Base-by-base conservation (phyloP, 1,140 invertebrate genomes). In the Drosophila micromelanica region DNA sequence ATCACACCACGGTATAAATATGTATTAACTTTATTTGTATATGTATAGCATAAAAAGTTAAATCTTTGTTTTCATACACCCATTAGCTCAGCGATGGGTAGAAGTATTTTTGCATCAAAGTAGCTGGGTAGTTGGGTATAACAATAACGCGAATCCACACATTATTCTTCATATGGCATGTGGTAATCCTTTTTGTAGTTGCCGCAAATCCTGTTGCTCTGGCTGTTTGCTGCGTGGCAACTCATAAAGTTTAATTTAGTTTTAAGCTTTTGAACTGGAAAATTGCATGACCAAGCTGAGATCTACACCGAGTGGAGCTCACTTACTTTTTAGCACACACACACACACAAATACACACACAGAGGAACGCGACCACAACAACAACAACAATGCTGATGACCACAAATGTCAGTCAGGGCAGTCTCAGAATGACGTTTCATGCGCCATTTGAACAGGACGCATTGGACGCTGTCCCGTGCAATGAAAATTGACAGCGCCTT, bases 231-330 rank as follows among this genome's bases (percentile, higher is more conserved):
- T 81, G 65, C 57, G 56, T 75, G 78, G 76, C 69, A 89, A 89
- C 84, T 89, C 84, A 89, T 89, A 89, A 89, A 89, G 79, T 89
- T 89, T 89, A 89, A 89, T 89, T 89, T 89, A 84, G 84, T 89
- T 89, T 89, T 89, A 89, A 89, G 85, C 84, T 86, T 89, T 89
- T 89, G 73, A 89, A 89, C 84, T 89, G 84, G 84, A 89, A 89
- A 89, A 89, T 89, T 89, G 84, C 84, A 86, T 87, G 78, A 59
- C 49, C 73, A 65, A 57, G 49, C 45, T 57, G 61, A 67, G 72
- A 70, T 64, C 52, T 52, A 56, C 20, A 27, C 32, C 17, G 20
- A 68, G 76, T 69, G 80, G 48, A 68, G 64, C 62, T 64, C 80
- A 79, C 73, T 84, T 75, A 84, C 70, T 68, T 68, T 65, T 62